Evolutionary conservation across 2,113 vertebrate species (phyloP).

Genomic region (Butorides virescens): DNA sequence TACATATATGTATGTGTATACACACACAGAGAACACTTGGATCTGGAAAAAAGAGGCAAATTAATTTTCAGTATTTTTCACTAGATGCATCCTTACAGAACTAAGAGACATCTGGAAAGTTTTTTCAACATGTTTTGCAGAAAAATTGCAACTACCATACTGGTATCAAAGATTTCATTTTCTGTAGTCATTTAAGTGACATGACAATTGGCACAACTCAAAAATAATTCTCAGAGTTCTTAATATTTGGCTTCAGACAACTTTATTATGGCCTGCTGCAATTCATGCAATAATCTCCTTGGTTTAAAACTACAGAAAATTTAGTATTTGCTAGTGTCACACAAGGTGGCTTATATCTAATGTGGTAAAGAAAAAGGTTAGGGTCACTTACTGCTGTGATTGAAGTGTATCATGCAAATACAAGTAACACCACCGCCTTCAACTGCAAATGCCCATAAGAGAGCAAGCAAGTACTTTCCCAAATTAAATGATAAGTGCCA

Average conservation of each 20-base stretch:
- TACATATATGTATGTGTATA: accelerated
- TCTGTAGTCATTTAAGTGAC: not conserved
- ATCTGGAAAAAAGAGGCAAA: not conserved
- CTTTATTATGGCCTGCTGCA: not conserved
- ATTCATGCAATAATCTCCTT: not conserved
- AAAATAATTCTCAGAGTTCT: not conserved
- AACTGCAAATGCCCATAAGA: not conserved
- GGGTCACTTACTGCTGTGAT: not conserved
- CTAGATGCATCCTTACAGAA: not conserved
- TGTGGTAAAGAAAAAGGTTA: not conserved
- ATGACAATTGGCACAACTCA: not conserved
- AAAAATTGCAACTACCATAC: not conserved
- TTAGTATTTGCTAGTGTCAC: not conserved
- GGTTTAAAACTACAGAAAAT: not conserved
- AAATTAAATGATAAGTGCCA: not conserved
- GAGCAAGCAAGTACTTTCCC: not conserved
- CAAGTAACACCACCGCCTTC: not conserved
- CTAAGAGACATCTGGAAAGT: not conserved
- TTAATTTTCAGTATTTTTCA: not conserved
- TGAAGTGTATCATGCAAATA: not conserved
- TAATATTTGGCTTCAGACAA: not conserved
- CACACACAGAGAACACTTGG: accelerated
- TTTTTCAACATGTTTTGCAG: not conserved
- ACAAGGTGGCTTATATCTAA: not conserved
- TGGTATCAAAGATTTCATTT: not conserved